Evolutionary conservation across 2,797 vertebrate genomes (phyloP), one percentile per base, ranked within the genome.

Genomic region (Anolis apletophallus): DNA sequence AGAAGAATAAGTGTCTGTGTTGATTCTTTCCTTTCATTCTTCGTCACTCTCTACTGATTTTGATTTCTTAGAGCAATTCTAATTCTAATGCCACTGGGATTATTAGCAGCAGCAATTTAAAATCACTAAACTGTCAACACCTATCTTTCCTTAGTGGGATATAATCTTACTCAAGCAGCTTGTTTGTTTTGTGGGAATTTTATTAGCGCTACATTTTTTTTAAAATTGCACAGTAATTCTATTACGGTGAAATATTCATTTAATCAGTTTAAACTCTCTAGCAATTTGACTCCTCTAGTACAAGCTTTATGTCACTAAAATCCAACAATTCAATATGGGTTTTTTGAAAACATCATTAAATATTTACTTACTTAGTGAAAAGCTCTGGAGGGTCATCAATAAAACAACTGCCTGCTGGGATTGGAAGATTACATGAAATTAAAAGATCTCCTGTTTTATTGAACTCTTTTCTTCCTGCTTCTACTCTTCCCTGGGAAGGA

Each of bases 301-400:
- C 82, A 90, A 90, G 80, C 86, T 88, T 91, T 91, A 77, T 74
- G 85, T 93, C 89, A 88, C 90, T 71, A 82, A 93, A 80, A 91
- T 75, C 36, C 80, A 71, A 0, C 69, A 10, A 87, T 87, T 74
- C 40, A 72, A 71, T 85, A 50, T 67, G 69, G 54, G 21, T 34
- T 84, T 81, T 50, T 87, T 91, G 50, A 93, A 92, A 92, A 91
- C 59, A 55, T 89, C 93, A 89, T 92, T 91, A 93, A 93, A 88
- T 90, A 86, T 81, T 88, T 78, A 92, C 86, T 85, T 59, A 82
- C 89, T 88, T 85, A 83, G 16, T 81, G 55, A 32, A 87, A 93
- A 90, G 59, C 32, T 36, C 78, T 88, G 13, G 46, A 91, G 81
- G 81, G 55, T 77, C 89, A 91, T 81, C 88, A 91, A 68, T 86